A percentile compares a stretch with the other conserved stretches of the same genome.
Evolutionary conservation across 2,113 vertebrate species (phyloP).

Genomic region (Mellivora capensis): DNA sequence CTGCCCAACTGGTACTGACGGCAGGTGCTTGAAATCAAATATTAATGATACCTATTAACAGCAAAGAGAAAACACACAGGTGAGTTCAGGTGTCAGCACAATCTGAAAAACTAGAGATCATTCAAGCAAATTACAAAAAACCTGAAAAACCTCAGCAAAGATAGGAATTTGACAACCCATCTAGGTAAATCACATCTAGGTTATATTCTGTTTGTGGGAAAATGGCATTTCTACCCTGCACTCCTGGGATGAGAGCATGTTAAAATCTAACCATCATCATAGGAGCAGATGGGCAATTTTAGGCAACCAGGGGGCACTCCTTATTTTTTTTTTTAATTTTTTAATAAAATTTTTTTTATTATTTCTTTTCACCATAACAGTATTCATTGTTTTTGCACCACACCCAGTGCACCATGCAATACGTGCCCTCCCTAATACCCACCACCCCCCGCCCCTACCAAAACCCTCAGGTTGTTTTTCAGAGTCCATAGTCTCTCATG

Average conservation of each 20-base stretch:
- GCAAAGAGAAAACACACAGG: conserved; percentile 64
- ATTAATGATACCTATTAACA: conserved; percentile 86
- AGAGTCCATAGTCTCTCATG: too few relatives aligned
- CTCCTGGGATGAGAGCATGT: not conserved
- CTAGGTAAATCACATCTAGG: conserved; percentile 10
- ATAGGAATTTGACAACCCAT: not conserved
- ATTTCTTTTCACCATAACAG: too few relatives aligned
- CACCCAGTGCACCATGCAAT: too few relatives aligned
- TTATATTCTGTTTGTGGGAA: not conserved
- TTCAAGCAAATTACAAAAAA: conserved; percentile 26
- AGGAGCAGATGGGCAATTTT: not conserved
- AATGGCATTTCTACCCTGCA: not conserved
- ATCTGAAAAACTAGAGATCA: conserved; percentile 25
- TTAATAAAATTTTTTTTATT: too few relatives aligned
- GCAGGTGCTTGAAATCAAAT: conserved; percentile 79
- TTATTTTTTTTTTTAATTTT: too few relatives aligned
- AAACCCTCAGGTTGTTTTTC: too few relatives aligned
- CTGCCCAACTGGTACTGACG: conserved; percentile 83
- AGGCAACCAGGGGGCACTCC: not conserved
- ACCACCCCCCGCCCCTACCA: too few relatives aligned
- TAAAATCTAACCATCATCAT: not conserved
- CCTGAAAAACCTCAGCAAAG: conserved; percentile 21
- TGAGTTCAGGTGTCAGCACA: conserved; percentile 3
- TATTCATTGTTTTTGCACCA: too few relatives aligned
- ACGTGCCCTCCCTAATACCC: too few relatives aligned